Evolutionary conservation across 2,888 invertebrate genomes (phyloP), one percentile per base, ranked within the genome.

Genomic region (Cabera pusaria): DNA sequence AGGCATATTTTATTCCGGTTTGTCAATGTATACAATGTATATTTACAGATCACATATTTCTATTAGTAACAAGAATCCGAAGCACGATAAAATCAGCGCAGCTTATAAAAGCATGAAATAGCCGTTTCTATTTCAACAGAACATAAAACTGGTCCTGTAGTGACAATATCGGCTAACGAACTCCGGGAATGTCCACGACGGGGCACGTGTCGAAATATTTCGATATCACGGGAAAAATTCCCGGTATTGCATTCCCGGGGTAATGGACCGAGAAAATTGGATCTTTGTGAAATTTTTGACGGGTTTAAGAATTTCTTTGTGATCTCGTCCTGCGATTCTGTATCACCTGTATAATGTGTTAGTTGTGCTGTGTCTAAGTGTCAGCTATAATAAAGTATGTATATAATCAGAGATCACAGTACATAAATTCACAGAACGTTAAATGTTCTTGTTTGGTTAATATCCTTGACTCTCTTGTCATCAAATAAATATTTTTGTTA

Each of bases 91-190:
- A 36, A 31, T 42, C 26, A 27, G 22, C 25, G 31, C 31, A 20
- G 26, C 31, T 18, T 28, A 26, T 34, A 37, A 28, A 43, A 29
- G 8, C 29, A 21, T 38, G 34, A 44, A 45, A 23, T 35, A 40
- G 32, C 21, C 25, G 40, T 49, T 40, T 48, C 36, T 37, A 43
- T 43, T 36, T 45, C 35, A 36, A 32, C 41, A 19, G 22, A 25
- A 36, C 26, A 19, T 38, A 33, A 34, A 37, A 29, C 27, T n/a
- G n/a, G n/a, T n/a, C n/a, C n/a, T n/a, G n/a, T 37, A 33, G 36
- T 46, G 49, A 46, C 49, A 52, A 46, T 52, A 38, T 35, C 32
- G 33, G 35, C 46, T 47, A 49, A 49, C 46, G 47, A 52, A 47
- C 44, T 40, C 37, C 20, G 29, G 36, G 33, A 46, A 33, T 28